Evolutionary conservation across 2,797 vertebrate genomes (phyloP), one percentile per base, ranked within the genome.

Genomic region (Coranthus polyacanthus): DNA sequence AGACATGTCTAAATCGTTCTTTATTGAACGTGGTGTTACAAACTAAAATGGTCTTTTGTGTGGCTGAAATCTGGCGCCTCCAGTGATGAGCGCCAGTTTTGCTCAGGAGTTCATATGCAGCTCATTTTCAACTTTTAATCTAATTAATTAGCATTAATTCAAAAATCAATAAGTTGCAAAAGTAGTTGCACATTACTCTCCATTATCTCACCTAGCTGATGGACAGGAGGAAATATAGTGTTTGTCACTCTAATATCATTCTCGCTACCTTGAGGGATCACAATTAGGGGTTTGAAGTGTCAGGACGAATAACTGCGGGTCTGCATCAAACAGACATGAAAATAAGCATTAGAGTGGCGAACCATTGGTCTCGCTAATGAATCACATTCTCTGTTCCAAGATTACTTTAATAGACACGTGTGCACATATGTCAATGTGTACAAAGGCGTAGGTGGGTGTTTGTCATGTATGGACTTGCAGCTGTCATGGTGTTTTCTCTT

Each of bases 61-160:
- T 36, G 34, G 20, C 57, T 75, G 36, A 4, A 4, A 9, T 21
- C 45, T 49, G 38, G 15, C 18, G 3, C 50, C 69, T 65, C 49
- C 13, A 12, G 73, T 61, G 50, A 68, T 2, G 15, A 54, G n/a
- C 20, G 3, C 24, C 0, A 3, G 12, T 72, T 68, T 70, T 21
- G 42, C 43, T 38, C 4, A 1, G n/a, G 70, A 86, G 80, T 89
- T 87, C 75, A 83, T 82, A 62, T 51, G 55, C 53, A 51, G 66
- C 83, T 86, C 61, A 67, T 89, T 89, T 21, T 81, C 2, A 83
- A 89, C 84, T 89, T 90, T 88, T 88, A 85, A 90, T 90, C 75
- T 9, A 29, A 88, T 90, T 88, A 69, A 84, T 82, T 77, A 75
- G 45, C 85, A 74, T 87, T 84, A 82, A 91, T 83, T 82, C 73